Percentiles rank a stretch among this genome's conserved stretches.
Evolutionary conservation across 2,797 vertebrate genomes (phyloP).

Genomic region (Diplodus sargus): DNA sequence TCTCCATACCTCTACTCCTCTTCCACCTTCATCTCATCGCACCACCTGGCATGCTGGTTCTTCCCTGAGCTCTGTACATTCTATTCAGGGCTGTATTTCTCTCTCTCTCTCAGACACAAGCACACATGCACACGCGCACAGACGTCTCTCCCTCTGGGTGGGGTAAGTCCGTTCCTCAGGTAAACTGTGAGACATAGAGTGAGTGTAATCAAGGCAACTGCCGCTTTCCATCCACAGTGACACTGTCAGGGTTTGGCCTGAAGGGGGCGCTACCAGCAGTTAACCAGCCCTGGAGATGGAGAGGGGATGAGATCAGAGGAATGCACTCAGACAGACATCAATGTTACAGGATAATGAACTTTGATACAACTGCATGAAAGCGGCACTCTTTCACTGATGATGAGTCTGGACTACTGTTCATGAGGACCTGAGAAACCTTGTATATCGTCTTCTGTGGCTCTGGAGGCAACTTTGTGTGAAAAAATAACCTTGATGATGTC

Average conservation of each 20-base stretch:
- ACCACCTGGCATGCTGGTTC: conserved; percentile 74
- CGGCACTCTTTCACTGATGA: background rate
- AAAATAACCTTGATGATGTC: background rate
- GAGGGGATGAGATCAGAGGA: conserved; percentile 14
- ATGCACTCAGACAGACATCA: conserved; percentile 16
- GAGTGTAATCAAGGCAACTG: conserved; percentile 71
- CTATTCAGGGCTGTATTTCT: conserved; percentile 74
- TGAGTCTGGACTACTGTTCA: background rate
- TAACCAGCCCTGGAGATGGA: conserved; percentile 80
- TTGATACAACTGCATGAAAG: conserved; percentile 8
- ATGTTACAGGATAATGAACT: background rate
- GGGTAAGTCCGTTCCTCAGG: conserved; percentile 74
- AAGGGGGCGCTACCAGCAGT: conserved; percentile 68
- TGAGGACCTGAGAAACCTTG: background rate
- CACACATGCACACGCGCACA: conserved; percentile 55
- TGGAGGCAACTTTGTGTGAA: background rate
- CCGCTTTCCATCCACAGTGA: conserved; percentile 73
- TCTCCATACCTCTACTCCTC: conserved; percentile 26
- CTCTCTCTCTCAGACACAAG: conserved; percentile 48
- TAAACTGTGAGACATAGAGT: conserved; percentile 79
- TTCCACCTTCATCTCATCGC: conserved; percentile 29
- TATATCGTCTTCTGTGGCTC: background rate
- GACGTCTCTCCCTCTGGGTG: conserved; percentile 62
- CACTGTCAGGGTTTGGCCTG: conserved; percentile 68
- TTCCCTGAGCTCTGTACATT: conserved; percentile 83